Evolutionary conservation across 1,140 invertebrate species (phyloP).

Genomic region (Drosophila melanogaster): DNA sequence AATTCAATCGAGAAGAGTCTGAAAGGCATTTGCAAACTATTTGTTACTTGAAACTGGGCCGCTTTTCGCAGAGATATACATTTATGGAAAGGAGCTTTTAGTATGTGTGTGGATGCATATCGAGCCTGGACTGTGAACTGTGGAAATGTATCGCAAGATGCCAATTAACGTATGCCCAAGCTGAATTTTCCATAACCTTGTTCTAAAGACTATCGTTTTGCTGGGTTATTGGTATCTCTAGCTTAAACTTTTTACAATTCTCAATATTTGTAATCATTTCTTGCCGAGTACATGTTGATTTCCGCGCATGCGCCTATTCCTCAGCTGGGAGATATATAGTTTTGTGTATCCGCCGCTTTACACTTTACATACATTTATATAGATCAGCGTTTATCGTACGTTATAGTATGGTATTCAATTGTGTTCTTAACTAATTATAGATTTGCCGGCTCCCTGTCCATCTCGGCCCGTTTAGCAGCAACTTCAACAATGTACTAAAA

Average conservation of each 20-base stretch:
- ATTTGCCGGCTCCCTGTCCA: constrained; percentile 38
- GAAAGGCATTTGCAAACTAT: constrained; percentile 13
- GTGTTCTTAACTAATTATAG: constrained; percentile 43
- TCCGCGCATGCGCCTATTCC: constrained; percentile 38
- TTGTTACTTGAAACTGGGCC: not conserved
- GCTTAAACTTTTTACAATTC: constrained; percentile 72
- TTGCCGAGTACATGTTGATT: constrained; percentile 23
- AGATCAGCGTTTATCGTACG: constrained; percentile 59
- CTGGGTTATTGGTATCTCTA: constrained; percentile 56
- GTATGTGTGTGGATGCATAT: constrained; percentile 4
- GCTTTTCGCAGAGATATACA: constrained; percentile 38
- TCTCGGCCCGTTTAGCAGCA: constrained; percentile 38
- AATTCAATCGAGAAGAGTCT: constrained; percentile 10
- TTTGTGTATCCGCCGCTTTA: constrained; percentile 28
- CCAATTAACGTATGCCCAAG: constrained; percentile 20
- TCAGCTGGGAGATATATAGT: constrained; percentile 45
- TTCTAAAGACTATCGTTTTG: constrained; percentile 54
- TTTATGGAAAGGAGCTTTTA: constrained; percentile 10
- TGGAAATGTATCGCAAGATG: constrained; percentile 43
- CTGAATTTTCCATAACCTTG: constrained; percentile 26
- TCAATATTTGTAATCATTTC: constrained; percentile 45
- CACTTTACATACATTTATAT: constrained; percentile 58
- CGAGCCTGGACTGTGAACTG: constrained; percentile 9
- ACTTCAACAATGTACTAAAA: constrained; percentile 50
- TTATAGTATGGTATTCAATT: constrained; percentile 50